These are phyloP conservation scores for Conomelus anceps DNA, from an alignment of 2,888 invertebrate genomes.

Conservation along the genomic window DNA sequence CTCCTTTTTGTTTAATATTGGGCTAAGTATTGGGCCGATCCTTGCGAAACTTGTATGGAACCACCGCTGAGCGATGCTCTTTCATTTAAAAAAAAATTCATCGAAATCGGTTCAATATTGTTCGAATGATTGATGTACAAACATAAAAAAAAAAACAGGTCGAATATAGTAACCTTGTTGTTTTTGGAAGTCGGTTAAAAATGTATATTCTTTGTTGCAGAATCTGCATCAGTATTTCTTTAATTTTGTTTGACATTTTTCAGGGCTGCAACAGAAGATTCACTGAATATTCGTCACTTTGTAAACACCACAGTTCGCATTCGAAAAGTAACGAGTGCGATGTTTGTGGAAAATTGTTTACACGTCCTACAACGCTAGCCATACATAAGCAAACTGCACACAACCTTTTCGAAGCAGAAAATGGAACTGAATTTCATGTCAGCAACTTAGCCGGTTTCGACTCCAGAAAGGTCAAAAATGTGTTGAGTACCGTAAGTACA, in stretches of 20 bases:
- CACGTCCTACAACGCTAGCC: constrained; percentile 54
- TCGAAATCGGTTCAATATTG: too few relatives aligned
- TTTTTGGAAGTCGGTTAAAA: too few relatives aligned
- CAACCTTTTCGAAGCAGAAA: constrained; percentile 41
- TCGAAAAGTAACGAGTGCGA: constrained; percentile 51
- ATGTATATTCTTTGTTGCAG: too few relatives aligned
- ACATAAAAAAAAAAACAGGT: too few relatives aligned
- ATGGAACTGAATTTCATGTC: constrained; percentile 41
- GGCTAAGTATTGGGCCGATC: too few relatives aligned
- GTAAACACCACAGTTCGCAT: constrained; percentile 52
- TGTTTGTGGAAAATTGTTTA: constrained; percentile 52
- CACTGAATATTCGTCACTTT: constrained; percentile 62
- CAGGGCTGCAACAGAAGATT: constrained; percentile 57
- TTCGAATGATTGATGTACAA: too few relatives aligned
- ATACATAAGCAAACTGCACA: constrained; percentile 56
- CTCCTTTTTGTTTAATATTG: too few relatives aligned
- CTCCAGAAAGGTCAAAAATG: neutral
- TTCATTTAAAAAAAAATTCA: too few relatives aligned
- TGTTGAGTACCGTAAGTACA: neutral
- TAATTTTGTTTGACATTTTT: constrained; percentile 27
- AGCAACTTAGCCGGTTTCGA: constrained; percentile 7
- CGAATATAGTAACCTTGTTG: too few relatives aligned
- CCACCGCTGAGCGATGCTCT: too few relatives aligned
- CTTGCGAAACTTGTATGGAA: too few relatives aligned
- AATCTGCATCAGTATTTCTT: neutral